Conservation (phyloP, 1,140 invertebrate genomes). For the Drosophila watanabei region DNA sequence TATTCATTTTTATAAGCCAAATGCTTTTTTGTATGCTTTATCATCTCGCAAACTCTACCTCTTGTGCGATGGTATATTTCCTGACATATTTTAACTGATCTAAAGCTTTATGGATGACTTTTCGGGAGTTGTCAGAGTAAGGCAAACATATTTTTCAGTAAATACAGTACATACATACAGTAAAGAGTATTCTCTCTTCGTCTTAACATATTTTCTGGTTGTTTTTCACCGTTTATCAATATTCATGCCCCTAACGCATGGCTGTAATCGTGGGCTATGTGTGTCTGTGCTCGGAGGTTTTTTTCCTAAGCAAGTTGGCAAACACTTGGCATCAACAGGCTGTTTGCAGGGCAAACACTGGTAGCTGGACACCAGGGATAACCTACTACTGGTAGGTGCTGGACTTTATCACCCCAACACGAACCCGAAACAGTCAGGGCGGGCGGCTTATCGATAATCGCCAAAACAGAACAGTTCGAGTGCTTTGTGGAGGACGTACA, state of each 20-base stretch:
- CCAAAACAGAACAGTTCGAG: slow-evolving; percentile 33
- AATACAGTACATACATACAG: too few species aligned
- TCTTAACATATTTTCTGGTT: background rate
- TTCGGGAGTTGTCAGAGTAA: background rate
- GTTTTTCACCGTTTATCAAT: slow-evolving; percentile 32
- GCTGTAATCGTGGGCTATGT: slow-evolving; percentile 4
- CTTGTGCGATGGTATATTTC: background rate
- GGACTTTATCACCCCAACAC: slow-evolving; percentile 27
- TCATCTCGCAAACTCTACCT: background rate
- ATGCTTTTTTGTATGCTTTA: background rate
- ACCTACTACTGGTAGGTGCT: background rate
- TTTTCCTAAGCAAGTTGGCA: slow-evolving; percentile 23
- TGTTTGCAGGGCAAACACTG: slow-evolving; percentile 20
- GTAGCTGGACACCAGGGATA: background rate
- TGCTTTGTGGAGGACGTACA: slow-evolving; percentile 29
- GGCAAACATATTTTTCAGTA: too few species aligned
- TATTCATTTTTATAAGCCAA: background rate
- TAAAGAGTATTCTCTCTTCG: background rate
- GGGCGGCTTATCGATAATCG: slow-evolving; percentile 66
- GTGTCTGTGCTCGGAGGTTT: slow-evolving; percentile 4
- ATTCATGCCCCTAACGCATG: slow-evolving; percentile 43
- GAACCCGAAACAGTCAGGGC: slow-evolving; percentile 15
- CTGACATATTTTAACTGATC: background rate
- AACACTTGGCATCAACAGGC: slow-evolving; percentile 14
- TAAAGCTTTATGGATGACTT: background rate